Evolutionary conservation across 2,797 vertebrate genomes (phyloP).

Genomic region (Arremon brunneinucha): DNA sequence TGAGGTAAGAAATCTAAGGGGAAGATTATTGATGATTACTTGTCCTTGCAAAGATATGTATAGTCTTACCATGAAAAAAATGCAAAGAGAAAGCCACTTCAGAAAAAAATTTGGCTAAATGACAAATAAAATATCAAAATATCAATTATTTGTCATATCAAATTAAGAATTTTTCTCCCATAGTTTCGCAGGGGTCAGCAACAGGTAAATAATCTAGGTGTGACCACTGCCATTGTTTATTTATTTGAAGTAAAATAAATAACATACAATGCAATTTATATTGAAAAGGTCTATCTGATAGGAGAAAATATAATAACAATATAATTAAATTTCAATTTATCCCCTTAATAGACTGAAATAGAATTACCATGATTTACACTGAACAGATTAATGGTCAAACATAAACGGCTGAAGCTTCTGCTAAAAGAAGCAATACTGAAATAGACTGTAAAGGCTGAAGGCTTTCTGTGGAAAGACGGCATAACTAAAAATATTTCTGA

Average conservation of each 20-base stretch:
- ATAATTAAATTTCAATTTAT: neutral
- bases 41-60: neutral
- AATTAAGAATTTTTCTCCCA: neutral
- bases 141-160: neutral
- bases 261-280: neutral
- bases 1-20: neutral
- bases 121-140: neutral
- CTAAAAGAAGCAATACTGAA: neutral
- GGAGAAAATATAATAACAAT: neutral
- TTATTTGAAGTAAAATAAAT: neutral
- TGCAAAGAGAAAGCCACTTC: neutral
- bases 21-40: neutral
- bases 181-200: neutral
- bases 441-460: neutral
- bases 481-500: neutral
- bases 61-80: neutral
- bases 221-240: neutral
- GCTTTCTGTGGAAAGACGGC: neutral
- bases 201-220: neutral
- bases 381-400: neutral
- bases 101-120: neutral
- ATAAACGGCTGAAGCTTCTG: neutral
- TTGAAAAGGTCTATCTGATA: neutral
- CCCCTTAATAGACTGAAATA: neutral
- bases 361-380: neutral